Percentiles rank a stretch among this genome's conserved stretches.
Evolutionary conservation across 2,113 vertebrate genomes (phyloP).

Genomic region (Stercorarius parasiticus): DNA sequence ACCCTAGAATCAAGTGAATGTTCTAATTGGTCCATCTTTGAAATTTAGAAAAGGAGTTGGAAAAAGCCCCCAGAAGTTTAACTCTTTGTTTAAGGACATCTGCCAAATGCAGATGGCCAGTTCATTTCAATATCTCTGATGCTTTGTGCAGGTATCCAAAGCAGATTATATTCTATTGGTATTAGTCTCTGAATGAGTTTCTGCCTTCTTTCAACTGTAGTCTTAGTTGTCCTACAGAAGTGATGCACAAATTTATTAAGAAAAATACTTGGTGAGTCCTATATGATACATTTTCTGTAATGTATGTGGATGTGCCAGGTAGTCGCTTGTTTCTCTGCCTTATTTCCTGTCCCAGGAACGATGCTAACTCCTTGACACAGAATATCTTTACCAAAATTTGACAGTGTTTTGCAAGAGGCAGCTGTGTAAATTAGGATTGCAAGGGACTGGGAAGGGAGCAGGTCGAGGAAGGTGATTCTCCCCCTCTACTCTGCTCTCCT

Average conservation of each 20-base stretch:
- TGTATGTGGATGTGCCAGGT: not conserved
- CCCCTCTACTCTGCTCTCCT: too few species aligned
- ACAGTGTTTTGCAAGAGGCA: not conserved
- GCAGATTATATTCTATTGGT: not conserved
- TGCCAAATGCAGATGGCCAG: not conserved
- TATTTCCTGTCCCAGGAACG: not conserved
- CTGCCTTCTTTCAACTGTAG: not conserved
- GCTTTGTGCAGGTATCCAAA: not conserved
- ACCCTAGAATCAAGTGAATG: not conserved
- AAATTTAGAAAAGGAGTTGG: not conserved
- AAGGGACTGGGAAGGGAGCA: not conserved
- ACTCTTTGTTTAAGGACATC: not conserved
- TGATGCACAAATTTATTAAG: not conserved
- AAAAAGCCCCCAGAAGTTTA: not conserved
- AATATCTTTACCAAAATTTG: not conserved
- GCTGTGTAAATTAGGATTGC: not conserved
- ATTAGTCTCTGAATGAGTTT: not conserved
- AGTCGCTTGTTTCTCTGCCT: not conserved
- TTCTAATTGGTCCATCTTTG: not conserved
- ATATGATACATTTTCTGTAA: not conserved
- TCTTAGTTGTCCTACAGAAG: not conserved
- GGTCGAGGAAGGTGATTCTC: too few species aligned
- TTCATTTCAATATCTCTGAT: not conserved
- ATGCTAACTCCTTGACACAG: not conserved
- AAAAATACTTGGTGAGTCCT: not conserved